phyloP scores from a whole-genome alignment of 2,797 vertebrate species.

The Etheostoma perlongum region DNA sequence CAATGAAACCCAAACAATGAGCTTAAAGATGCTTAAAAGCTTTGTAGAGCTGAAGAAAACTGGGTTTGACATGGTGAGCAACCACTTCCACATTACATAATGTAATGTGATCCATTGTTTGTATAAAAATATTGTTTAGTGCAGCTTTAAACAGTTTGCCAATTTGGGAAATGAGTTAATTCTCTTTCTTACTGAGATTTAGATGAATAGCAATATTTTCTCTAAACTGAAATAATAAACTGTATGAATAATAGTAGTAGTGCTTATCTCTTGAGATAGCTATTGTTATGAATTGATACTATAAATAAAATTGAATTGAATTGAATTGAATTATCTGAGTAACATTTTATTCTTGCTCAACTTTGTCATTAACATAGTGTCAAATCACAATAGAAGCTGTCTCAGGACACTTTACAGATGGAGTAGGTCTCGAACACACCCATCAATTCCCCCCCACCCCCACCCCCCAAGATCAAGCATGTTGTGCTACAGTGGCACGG shows the following conservation, averaged over 20 bases:
- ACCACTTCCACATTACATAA: background rate
- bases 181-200: background rate
- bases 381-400: too few relatives aligned
- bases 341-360: background rate
- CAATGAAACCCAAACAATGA: rapidly evolving
- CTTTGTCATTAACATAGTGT: background rate
- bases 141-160: background rate
- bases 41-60: background rate
- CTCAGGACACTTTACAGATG: too few relatives aligned
- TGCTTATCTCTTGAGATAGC: too few relatives aligned
- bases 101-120: background rate
- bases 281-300: too few relatives aligned
- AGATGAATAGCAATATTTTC: background rate
- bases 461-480: too few relatives aligned
- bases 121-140: background rate
- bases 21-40: background rate
- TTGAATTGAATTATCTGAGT: background rate
- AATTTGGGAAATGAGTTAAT: background rate
- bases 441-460: too few relatives aligned
- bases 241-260: background rate
- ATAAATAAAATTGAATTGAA: too few relatives aligned
- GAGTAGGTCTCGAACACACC: too few relatives aligned
- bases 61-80: background rate
- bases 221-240: background rate
- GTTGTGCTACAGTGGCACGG: too few relatives aligned